Percentiles rank a stretch among this genome's conserved stretches.
Evolutionary conservation across 2,888 invertebrate genomes (phyloP).

Genomic region (Caenorhabditis parvicauda): DNA sequence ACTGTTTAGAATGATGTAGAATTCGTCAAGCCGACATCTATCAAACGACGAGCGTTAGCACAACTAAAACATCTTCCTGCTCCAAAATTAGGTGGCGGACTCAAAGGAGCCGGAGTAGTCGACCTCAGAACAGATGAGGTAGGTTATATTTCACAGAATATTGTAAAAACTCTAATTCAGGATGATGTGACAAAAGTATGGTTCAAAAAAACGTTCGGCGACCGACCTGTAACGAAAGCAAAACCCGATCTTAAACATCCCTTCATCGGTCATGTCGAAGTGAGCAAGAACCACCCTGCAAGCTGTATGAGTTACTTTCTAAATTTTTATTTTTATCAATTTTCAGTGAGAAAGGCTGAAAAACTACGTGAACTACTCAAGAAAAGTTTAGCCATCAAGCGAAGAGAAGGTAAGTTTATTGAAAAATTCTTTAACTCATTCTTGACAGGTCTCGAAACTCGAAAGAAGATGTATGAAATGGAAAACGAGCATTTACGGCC

Average conservation of each 20-base stretch:
- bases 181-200: slow-evolving; percentile 23
- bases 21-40: too few relatives aligned
- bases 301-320: slow-evolving; percentile 16
- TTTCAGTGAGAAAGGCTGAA: slow-evolving; percentile 8
- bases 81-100: neutral
- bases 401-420: slow-evolving; percentile 10
- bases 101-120: neutral
- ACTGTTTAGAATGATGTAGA: too few relatives aligned
- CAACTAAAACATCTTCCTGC: neutral
- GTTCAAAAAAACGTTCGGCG: slow-evolving; percentile 22
- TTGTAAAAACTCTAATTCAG: neutral
- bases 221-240: slow-evolving; percentile 3
- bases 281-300: slow-evolving; percentile 13
- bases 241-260: neutral
- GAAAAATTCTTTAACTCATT: neutral
- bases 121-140: slow-evolving; percentile 23
- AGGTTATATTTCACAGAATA: neutral
- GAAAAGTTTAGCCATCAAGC: slow-evolving; percentile 12
- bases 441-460: slow-evolving; percentile 16
- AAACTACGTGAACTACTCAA: slow-evolving; percentile 17
- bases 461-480: slow-evolving; percentile 21
- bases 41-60: neutral
- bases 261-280: slow-evolving; percentile 9
- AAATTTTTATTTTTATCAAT: neutral
- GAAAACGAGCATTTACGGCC: slow-evolving; percentile 29